Conservation (phyloP, 1,140 invertebrate species). For the Pseudomyrmex pallidus region DNA sequence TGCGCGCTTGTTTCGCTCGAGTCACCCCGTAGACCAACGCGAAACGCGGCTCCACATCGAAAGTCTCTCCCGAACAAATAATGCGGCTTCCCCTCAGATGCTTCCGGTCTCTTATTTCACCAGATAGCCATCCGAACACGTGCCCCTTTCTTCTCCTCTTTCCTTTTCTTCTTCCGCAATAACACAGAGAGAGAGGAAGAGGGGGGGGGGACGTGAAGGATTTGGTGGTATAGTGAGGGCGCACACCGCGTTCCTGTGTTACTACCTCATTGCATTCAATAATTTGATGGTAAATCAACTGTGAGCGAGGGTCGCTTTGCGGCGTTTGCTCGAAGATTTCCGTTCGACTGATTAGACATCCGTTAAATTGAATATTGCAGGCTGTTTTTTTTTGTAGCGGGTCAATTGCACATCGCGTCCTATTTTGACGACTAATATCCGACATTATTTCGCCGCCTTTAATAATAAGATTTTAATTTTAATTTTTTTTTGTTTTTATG, state of each 20-base stretch:
- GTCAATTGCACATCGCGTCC: slow-evolving; percentile 26
- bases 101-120: slow-evolving; percentile 85
- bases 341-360: slow-evolving; percentile 26
- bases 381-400: neutral
- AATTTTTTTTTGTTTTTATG: neutral
- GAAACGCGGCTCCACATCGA: slow-evolving; percentile 60
- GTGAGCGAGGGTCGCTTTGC: slow-evolving; percentile 18
- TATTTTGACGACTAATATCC: slow-evolving; percentile 37
- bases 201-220: neutral
- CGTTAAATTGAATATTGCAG: slow-evolving; percentile 45
- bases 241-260: slow-evolving; percentile 60
- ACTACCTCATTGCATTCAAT: slow-evolving; percentile 56
- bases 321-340: slow-evolving; percentile 40
- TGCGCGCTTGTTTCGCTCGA: slow-evolving; percentile 57
- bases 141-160: slow-evolving; percentile 73
- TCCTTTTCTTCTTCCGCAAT: slow-evolving; percentile 38
- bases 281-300: slow-evolving; percentile 57
- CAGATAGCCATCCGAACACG: slow-evolving; percentile 80
- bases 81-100: slow-evolving; percentile 83
- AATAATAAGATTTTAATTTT: too few species aligned
- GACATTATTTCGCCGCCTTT: too few species aligned
- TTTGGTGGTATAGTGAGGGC: slow-evolving; percentile 24
- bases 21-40: slow-evolving; percentile 62
- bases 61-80: slow-evolving; percentile 82
- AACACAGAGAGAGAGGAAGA: neutral